Conservation (phyloP, 2,888 invertebrate species). For the Oasisia sp. region DNA sequence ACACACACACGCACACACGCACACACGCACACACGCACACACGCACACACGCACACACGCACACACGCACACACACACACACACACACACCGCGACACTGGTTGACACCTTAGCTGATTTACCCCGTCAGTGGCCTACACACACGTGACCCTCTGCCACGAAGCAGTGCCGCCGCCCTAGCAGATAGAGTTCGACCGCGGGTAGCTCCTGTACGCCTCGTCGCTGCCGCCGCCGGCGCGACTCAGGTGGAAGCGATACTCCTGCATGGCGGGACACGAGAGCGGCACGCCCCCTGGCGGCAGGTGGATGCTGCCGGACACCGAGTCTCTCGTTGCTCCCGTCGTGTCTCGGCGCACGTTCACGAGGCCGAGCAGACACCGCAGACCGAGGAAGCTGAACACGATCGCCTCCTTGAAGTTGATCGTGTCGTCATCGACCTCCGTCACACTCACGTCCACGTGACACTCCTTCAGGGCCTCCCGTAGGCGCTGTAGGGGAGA, state of each 20-base stretch:
- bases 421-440: constrained; percentile 52
- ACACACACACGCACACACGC: too few species aligned
- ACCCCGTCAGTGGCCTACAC: background rate
- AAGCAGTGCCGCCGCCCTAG: background rate
- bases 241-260: background rate
- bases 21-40: too few species aligned
- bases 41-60: too few species aligned
- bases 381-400: constrained; percentile 58
- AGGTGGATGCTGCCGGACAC: constrained; percentile 57
- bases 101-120: background rate
- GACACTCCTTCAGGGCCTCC: background rate
- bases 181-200: background rate
- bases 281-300: constrained; percentile 26
- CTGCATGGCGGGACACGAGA: background rate
- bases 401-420: constrained; percentile 58
- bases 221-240: background rate
- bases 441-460: constrained; percentile 43
- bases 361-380: constrained; percentile 52
- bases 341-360: constrained; percentile 52
- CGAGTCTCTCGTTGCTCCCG: constrained; percentile 51
- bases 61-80: background rate
- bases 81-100: background rate
- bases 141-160: background rate
- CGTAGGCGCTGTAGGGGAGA: background rate
- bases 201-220: background rate